Evolutionary conservation across 1,140 invertebrate genomes (phyloP), one percentile per base, ranked within the genome.

Genomic region (Caenorhabditis elegans): DNA sequence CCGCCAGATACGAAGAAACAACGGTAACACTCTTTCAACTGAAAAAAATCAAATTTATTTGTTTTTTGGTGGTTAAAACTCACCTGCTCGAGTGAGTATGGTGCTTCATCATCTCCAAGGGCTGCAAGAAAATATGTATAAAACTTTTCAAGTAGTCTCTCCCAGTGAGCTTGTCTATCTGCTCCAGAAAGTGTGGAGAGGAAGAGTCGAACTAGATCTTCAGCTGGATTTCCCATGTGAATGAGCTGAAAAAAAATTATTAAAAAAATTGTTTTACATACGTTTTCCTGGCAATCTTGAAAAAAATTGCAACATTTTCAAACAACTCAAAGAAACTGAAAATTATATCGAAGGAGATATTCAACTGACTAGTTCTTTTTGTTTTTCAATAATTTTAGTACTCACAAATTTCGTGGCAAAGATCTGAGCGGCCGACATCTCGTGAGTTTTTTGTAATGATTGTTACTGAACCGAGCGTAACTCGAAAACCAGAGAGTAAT

Each of bases 41-140:
- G 26, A 70, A 70, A 70, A 70, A 22, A 22, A 60, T 10, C 28
- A 70, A n/a, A 17, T 17, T 11, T 22, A 8, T 39, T 6, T 70
- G 22, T 8, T 70, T 70, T 4, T 39, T 11, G 28, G 10, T 5
- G 26, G n/a, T 15, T 26, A 8, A 60, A 70, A 39, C 8, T 24
- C 31, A 70, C 60, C 78, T 79, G 78, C n/a, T 79, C 78, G 17
- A 79, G 28, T n/a, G 53, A 47, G 48, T 79, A 79, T 13, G 78
- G 78, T 26, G 22, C 53, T 46, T 43, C 22, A 3, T 43, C 22
- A 15, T 55, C 78, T 36, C 55, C 55, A 5, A 70, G 39, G 36
- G 51, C 51, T 19, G 65, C 78, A n/a, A 65, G 51, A 13, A 79
- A 48, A 28, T 60, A 79, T 3, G 26, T 34, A 22, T 79, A 79